phyloP scores from a whole-genome alignment of 2,113 vertebrate species.

The Rhea pennata region DNA sequence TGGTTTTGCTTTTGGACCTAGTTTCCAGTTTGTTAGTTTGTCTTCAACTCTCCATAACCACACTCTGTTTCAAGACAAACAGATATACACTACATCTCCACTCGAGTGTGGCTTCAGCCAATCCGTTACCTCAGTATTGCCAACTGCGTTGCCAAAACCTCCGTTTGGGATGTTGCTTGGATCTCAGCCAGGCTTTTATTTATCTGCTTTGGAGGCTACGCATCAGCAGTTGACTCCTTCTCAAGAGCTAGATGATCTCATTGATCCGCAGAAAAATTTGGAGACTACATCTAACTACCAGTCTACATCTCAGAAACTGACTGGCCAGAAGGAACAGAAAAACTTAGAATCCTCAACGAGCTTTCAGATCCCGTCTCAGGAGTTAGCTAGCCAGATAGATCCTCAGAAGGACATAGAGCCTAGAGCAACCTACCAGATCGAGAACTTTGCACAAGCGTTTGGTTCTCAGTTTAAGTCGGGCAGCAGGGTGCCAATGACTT shows the following conservation, averaged over 20 bases:
- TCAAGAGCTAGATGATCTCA: constrained; percentile 97
- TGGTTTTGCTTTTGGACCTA: constrained; percentile 89
- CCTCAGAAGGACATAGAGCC: constrained; percentile 91
- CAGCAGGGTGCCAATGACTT: constrained; percentile 94
- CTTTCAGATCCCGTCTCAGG: constrained; percentile 91
- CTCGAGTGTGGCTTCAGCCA: constrained; percentile 95
- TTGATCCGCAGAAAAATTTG: constrained; percentile 91
- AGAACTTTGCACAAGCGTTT: constrained; percentile 99
- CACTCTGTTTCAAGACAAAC: constrained; percentile 94
- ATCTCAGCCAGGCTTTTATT: constrained; percentile 92
- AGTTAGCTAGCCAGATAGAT: constrained; percentile 89
- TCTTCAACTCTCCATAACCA: constrained; percentile 92
- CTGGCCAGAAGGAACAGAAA: constrained; percentile 92
- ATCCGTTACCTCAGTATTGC: constrained; percentile 92
- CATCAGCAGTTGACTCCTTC: constrained; percentile 99
- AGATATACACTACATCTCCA: constrained; percentile 91
- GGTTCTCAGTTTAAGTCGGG: constrained; percentile 99
- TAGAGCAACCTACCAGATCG: constrained; percentile 95
- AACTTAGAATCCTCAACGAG: constrained; percentile 84
- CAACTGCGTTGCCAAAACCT: constrained; percentile 93
- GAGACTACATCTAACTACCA: constrained; percentile 89
- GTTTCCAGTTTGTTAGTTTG: constrained; percentile 92
- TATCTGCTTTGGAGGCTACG: constrained; percentile 89
- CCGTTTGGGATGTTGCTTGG: constrained; percentile 95
- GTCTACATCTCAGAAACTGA: constrained; percentile 91